Conservation (phyloP, 2,888 invertebrate genomes). For the Cyrtodaria siliqua region DNA sequence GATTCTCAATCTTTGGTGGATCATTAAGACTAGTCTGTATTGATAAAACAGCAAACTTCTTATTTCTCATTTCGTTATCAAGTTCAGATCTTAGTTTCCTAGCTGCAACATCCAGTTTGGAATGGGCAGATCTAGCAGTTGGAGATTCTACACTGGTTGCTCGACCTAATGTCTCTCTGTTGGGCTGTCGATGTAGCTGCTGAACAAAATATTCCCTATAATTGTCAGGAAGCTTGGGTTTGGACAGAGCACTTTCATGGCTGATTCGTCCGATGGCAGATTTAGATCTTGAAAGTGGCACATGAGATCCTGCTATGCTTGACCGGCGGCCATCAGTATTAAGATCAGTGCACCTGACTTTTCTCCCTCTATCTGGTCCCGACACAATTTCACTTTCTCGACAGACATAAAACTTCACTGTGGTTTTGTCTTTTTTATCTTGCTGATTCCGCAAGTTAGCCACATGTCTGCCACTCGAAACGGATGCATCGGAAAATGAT, state of each 20-base stretch:
- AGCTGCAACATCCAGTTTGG: background rate
- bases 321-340: background rate
- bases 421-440: conserved; percentile 24
- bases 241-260: conserved; percentile 19
- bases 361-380: conserved; percentile 7
- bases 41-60: too few species aligned
- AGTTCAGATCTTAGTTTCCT: background rate
- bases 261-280: conserved; percentile 7
- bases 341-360: background rate
- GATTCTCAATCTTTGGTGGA: too few species aligned
- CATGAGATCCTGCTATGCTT: background rate
- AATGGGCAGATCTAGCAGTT: background rate
- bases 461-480: conserved; percentile 22
- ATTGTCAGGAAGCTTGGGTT: conserved; percentile 41
- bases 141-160: background rate
- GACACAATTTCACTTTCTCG: conserved; percentile 42
- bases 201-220: conserved; percentile 25
- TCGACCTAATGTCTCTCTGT: background rate
- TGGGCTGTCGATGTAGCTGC: conserved; percentile 7
- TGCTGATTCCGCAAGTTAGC: conserved; percentile 23
- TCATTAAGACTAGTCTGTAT: too few species aligned
- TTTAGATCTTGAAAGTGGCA: conserved; percentile 13
- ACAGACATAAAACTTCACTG: conserved; percentile 51
- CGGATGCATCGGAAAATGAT: conserved; percentile 56
- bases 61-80: too few species aligned